These are phyloP conservation scores for Kryphioiulus occultus DNA, from an alignment of 2,888 invertebrate species.

Conservation along the genomic window DNA sequence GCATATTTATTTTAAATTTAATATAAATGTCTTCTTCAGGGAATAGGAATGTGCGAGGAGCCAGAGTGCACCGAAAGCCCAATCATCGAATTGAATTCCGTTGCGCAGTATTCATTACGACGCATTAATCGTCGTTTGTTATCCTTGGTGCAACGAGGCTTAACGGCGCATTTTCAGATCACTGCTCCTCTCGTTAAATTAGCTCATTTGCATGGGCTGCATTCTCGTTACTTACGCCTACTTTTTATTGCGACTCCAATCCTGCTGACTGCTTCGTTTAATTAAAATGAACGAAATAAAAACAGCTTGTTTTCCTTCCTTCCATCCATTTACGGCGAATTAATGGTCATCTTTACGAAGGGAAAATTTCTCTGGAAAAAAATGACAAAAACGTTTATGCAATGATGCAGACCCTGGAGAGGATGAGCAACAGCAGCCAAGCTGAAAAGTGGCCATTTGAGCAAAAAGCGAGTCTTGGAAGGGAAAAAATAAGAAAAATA, in stretches of 20 bases:
- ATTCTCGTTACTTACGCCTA: not conserved
- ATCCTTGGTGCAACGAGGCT: not conserved
- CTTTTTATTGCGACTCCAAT: not conserved
- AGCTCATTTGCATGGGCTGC: not conserved
- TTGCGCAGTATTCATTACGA: not conserved
- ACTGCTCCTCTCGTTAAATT: not conserved
- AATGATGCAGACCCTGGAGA: not conserved
- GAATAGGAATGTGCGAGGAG: not conserved
- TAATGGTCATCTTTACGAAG: not conserved
- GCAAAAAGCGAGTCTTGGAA: no score
- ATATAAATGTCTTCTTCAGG: not conserved
- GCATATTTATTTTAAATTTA: slow-evolving; percentile 24
- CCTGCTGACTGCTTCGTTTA: not conserved
- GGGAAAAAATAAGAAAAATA: no score
- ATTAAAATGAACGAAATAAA: slow-evolving; percentile 17
- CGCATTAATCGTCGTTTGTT: not conserved
- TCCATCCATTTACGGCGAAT: not conserved
- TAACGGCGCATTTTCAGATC: slow-evolving; percentile 1
- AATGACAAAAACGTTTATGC: not conserved
- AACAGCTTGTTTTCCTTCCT: not conserved
- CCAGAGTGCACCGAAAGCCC: not conserved
- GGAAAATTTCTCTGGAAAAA: not conserved
- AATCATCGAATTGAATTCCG: not conserved
- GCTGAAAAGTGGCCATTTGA: not conserved
- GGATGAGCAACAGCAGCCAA: not conserved